A percentile compares a stretch with the other conserved stretches of the same genome.
Evolutionary conservation across 2,797 vertebrate genomes (phyloP).

Genomic region (Crocodylus rhombifer): DNA sequence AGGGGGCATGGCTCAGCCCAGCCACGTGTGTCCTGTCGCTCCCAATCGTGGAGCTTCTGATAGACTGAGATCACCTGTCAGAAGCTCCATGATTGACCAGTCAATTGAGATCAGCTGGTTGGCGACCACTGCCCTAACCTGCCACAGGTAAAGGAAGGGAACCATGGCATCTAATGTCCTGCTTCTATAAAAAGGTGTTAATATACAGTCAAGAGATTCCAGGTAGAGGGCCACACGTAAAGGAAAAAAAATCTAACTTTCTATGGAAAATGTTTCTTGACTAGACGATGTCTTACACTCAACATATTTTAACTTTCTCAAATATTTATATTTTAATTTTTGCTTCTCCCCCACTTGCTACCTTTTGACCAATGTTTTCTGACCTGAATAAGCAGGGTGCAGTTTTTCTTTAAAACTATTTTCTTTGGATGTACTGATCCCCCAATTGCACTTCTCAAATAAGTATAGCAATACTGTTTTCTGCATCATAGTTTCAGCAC

Average conservation of each 20-base stretch:
- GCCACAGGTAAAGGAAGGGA: too few species aligned
- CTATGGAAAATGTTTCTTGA: not conserved
- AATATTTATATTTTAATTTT: not conserved
- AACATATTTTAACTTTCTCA: not conserved
- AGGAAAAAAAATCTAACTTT: not conserved
- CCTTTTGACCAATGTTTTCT: not conserved
- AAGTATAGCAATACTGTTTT: not conserved
- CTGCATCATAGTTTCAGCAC: not conserved
- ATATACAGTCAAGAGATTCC: too few species aligned
- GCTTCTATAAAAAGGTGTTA: too few species aligned
- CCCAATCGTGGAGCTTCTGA: too few species aligned
- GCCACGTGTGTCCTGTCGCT: too few species aligned
- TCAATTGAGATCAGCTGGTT: too few species aligned
- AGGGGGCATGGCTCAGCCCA: too few species aligned
- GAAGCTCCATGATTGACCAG: too few species aligned
- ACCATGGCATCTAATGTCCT: too few species aligned
- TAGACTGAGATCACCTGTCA: too few species aligned
- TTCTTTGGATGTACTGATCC: not conserved
- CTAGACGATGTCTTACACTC: not conserved
- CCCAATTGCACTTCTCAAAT: not conserved
- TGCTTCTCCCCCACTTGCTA: not conserved
- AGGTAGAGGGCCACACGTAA: too few species aligned
- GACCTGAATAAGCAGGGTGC: not conserved
- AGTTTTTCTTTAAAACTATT: not conserved
- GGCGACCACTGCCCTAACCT: too few species aligned